These are phyloP conservation scores for Lanistes nyassanus DNA, from an alignment of 1,140 invertebrate genomes.

Conservation along the genomic window DNA sequence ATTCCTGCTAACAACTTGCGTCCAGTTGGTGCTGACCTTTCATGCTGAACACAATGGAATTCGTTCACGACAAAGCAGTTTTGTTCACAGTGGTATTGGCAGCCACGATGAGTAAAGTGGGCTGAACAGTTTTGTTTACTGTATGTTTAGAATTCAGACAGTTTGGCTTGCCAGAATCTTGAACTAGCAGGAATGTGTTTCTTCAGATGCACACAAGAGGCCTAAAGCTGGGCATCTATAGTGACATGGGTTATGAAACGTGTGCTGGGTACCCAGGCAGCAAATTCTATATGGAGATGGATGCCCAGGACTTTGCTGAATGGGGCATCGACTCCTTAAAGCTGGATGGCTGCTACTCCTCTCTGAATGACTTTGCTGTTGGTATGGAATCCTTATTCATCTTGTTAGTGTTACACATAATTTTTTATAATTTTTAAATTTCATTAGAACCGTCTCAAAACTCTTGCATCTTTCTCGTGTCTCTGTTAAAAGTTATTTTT, in stretches of 20 bases:
- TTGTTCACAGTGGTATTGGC: neutral
- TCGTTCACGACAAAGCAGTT: neutral
- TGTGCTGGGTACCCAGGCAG: constrained; percentile 95
- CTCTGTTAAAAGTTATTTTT: no score
- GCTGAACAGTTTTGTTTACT: neutral
- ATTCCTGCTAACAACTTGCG: no score
- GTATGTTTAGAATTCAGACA: neutral
- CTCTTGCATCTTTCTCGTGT: neutral
- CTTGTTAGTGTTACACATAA: no score
- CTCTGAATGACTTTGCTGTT: constrained; percentile 54
- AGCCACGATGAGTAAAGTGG: neutral
- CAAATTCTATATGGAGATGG: constrained; percentile 83
- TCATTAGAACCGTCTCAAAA: neutral
- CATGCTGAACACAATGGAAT: neutral
- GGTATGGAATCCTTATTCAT: constrained; percentile 7
- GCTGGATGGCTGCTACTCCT: constrained; percentile 93
- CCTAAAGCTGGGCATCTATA: constrained; percentile 96
- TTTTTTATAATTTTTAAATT: neutral
- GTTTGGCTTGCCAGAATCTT: neutral
- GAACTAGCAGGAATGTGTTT: neutral
- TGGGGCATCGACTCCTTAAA: constrained; percentile 98
- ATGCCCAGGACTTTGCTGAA: constrained; percentile 92
- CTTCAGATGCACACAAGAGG: constrained; percentile 88
- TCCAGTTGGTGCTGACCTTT: neutral
- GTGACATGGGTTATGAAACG: constrained; percentile 94